These are phyloP conservation scores for Diorhabda elongata DNA, from an alignment of 1,140 invertebrate genomes.

Conservation along the genomic window DNA sequence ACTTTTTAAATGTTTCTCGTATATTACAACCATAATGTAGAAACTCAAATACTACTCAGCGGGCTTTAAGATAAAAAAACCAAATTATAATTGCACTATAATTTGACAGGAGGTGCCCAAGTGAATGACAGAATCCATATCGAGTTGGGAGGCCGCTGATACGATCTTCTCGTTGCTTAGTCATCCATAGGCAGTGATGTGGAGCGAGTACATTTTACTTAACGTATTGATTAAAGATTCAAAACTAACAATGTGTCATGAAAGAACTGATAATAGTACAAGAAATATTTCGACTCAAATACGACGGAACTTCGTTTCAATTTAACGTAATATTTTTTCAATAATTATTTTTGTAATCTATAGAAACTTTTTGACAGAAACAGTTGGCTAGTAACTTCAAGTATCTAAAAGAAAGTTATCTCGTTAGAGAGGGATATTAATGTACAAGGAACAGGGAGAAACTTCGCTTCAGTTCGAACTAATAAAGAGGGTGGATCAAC, in stretches of 20 bases:
- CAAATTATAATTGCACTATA: slow-evolving; percentile 40
- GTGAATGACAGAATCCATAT: slow-evolving; percentile 42
- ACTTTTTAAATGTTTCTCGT: no score
- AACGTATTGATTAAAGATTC: not conserved
- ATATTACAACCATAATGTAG: not conserved
- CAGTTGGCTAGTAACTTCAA: not conserved
- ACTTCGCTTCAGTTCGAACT: not conserved
- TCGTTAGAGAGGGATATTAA: slow-evolving; percentile 3
- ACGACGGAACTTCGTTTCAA: not conserved
- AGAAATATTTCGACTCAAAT: not conserved
- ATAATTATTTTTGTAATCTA: not conserved
- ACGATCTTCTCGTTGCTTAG: slow-evolving; percentile 40
- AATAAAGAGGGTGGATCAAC: slow-evolving; percentile 1
- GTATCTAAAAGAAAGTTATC: not conserved
- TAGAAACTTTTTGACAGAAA: not conserved
- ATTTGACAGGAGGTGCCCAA: slow-evolving; percentile 45
- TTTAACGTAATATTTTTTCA: not conserved
- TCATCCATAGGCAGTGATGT: slow-evolving; percentile 28
- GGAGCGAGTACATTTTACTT: not conserved
- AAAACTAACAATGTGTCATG: no score
- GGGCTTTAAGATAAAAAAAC: slow-evolving; percentile 24
- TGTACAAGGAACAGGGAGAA: not conserved
- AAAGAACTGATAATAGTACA: not conserved
- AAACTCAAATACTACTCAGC: slow-evolving; percentile 6
- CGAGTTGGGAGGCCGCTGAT: slow-evolving; percentile 42